Conservation (phyloP, 2,888 invertebrate species). For the Aleiodes alternator region DNA sequence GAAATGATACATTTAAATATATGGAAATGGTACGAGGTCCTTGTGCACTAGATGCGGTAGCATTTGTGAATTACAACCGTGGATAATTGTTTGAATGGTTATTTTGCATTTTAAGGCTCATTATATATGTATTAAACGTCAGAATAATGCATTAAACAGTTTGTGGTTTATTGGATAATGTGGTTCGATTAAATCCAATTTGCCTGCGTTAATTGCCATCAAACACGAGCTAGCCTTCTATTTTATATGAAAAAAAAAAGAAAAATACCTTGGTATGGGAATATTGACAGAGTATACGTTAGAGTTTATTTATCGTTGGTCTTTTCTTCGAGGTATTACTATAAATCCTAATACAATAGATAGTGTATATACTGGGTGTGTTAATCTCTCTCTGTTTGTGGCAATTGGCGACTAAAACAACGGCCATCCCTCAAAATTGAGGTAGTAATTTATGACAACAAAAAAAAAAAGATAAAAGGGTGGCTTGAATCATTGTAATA, state of each 20-base stretch:
- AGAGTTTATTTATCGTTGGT: no score
- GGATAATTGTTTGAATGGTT: constrained; percentile 15
- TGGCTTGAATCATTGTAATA: constrained; percentile 2
- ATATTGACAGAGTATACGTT: no score
- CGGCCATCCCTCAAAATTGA: constrained; percentile 46
- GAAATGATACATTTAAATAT: not conserved
- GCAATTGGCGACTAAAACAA: constrained; percentile 34
- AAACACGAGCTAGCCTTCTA: no score
- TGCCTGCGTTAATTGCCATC: not conserved
- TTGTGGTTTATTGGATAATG: constrained; percentile 14
- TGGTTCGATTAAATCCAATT: not conserved
- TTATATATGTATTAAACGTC: constrained; percentile 21
- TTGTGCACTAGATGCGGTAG: constrained; percentile 9
- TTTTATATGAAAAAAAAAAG: no score
- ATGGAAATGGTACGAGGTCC: not conserved
- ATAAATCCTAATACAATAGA: no score
- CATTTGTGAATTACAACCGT: constrained; percentile 8
- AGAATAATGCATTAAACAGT: constrained; percentile 15
- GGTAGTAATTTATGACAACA: constrained; percentile 36
- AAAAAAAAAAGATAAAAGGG: not conserved
- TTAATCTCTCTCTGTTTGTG: constrained; percentile 9
- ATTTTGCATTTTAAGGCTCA: constrained; percentile 15
- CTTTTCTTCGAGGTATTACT: no score
- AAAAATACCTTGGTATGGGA: no score
- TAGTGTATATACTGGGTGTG: not conserved